Evolutionary conservation across 2,113 vertebrate species (phyloP).

Genomic region (Zootoca vivipara): DNA sequence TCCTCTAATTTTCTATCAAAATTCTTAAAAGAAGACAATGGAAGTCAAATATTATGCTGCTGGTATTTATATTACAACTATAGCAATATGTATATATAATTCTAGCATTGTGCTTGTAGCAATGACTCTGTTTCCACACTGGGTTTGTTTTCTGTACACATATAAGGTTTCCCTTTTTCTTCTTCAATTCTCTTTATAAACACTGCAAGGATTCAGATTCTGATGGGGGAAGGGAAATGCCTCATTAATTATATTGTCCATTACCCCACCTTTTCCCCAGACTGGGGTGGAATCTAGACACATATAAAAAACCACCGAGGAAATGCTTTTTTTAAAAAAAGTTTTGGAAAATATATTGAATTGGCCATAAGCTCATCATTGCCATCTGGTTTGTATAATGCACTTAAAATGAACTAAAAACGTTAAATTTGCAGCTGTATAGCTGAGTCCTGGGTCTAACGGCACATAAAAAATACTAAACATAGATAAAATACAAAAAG

Average conservation of each 20-base stretch:
- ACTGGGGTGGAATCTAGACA: too few species aligned
- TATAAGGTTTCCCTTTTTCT: background rate
- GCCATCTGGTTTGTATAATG: too few species aligned
- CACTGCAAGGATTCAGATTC: background rate
- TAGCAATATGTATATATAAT: background rate
- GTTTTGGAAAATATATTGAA: too few species aligned
- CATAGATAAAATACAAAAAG: too few species aligned
- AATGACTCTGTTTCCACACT: background rate
- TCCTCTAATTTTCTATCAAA: background rate
- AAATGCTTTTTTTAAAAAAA: too few species aligned
- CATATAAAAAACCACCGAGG: too few species aligned
- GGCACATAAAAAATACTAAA: too few species aligned
- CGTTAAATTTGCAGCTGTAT: too few species aligned
- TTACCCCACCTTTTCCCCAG: too few species aligned
- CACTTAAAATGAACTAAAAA: too few species aligned
- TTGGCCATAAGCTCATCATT: too few species aligned
- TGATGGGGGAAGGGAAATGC: background rate
- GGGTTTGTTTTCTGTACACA: background rate
- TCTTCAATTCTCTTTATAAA: background rate
- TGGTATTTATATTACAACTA: background rate
- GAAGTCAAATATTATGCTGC: background rate
- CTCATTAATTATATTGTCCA: background rate
- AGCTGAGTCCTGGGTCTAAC: too few species aligned
- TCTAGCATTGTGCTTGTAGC: background rate
- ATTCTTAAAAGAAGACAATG: background rate